Conservation (phyloP, 2,113 vertebrate genomes). For the Rhombomys opimus region DNA sequence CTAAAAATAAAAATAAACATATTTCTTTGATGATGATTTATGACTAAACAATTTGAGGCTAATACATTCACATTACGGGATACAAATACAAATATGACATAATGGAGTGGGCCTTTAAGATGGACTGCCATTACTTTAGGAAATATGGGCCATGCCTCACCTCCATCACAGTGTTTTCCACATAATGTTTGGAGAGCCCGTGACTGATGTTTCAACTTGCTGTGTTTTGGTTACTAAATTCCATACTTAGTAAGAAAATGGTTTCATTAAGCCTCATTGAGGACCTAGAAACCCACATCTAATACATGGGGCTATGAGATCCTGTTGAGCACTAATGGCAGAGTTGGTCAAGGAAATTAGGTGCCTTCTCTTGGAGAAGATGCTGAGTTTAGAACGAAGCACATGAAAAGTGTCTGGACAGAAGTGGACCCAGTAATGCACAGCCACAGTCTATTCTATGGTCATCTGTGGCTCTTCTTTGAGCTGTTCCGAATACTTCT, state of each 20-base stretch:
- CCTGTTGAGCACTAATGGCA: slow-evolving; percentile 27
- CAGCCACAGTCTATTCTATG: neutral
- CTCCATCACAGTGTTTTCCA: slow-evolving; percentile 85
- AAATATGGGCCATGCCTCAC: slow-evolving; percentile 84
- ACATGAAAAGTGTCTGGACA: neutral
- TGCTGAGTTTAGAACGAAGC: neutral
- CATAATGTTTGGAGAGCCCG: slow-evolving; percentile 79
- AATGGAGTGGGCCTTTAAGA: slow-evolving; percentile 86
- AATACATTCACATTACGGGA: slow-evolving; percentile 88
- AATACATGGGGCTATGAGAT: neutral
- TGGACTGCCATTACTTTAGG: slow-evolving; percentile 87
- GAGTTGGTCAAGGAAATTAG: neutral
- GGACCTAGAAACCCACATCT: slow-evolving; percentile 47
- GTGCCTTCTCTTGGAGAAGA: neutral
- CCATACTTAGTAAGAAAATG: slow-evolving; percentile 70
- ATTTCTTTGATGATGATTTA: slow-evolving; percentile 89
- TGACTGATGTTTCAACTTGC: slow-evolving; percentile 75
- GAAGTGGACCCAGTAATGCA: neutral
- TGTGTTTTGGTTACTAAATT: slow-evolving; percentile 75
- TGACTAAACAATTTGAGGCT: slow-evolving; percentile 86
- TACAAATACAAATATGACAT: slow-evolving; percentile 88
- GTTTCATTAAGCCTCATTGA: slow-evolving; percentile 70
- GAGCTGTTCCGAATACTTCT: neutral
- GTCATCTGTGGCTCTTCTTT: neutral
- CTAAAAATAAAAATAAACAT: slow-evolving; percentile 88